phyloP scores from a whole-genome alignment of 92 coral and sea anemone species.

The Phymanthus crucifer region DNA sequence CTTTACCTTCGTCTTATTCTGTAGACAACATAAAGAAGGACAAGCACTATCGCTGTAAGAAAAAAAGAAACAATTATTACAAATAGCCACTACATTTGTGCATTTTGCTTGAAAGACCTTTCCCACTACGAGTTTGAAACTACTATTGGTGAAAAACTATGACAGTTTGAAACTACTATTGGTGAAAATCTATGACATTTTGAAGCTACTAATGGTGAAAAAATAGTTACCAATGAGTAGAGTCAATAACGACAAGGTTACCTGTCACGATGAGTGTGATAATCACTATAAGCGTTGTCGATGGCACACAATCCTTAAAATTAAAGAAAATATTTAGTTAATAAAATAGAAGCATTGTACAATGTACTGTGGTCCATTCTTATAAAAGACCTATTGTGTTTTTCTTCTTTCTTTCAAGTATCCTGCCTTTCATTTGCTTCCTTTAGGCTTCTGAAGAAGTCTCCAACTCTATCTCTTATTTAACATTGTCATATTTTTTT shows the following conservation, averaged over 20 bases:
- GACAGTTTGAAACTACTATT: too few species aligned
- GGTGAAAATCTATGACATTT: too few species aligned
- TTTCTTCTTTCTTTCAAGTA: too few species aligned
- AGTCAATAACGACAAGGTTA: background rate
- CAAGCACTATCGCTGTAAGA: conserved; percentile 25
- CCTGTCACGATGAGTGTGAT: conserved; percentile 25
- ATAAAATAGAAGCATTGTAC: too few species aligned
- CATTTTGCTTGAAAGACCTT: too few species aligned
- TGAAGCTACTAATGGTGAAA: too few species aligned
- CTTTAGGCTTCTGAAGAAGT: too few species aligned
- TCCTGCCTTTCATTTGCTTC: too few species aligned
- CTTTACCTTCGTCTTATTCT: conserved; percentile 12
- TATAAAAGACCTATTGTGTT: background rate
- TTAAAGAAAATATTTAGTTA: background rate
- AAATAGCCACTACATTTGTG: background rate
- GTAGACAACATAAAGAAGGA: conserved; percentile 1
- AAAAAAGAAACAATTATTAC: background rate
- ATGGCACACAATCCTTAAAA: conserved; percentile 16
- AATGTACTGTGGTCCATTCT: background rate
- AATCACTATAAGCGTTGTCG: conserved; percentile 36
- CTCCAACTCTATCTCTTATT: too few species aligned
- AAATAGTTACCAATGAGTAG: too few species aligned
- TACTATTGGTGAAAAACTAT: too few species aligned
- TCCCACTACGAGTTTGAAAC: background rate
- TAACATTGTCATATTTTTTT: too few species aligned